Evolutionary conservation across 2,113 vertebrate species (phyloP), one percentile per base, ranked within the genome.

Genomic region (Connochaetes taurinus): DNA sequence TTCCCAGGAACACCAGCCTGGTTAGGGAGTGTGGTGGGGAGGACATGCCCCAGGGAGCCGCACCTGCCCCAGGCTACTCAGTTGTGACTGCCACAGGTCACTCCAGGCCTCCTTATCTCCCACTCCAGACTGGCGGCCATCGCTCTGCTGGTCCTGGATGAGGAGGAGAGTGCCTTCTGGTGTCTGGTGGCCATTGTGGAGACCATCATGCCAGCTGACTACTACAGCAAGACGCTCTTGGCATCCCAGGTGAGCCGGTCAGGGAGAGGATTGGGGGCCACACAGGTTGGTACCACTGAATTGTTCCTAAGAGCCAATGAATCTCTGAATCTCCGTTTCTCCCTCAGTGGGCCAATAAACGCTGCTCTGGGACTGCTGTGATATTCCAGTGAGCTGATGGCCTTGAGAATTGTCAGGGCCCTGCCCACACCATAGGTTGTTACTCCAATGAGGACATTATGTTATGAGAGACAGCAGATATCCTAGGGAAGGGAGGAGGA

Each of bases 131-230:
- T 99, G 98, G 99, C 99, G 0, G 99, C 99, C 96, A 97, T 99
- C 2, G 99, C 99, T 19, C 99, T 99, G 14, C 98, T 99, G 74
- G 98, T 99, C 36, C 98, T 99, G 40, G 99, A 99, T 96, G 99
- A 98, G 36, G 99, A 99, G 57, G 99, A 99, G 95, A 99, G 99
- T 2, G 99, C 99, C 60, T 99, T 99, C 98, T 99, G 99, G 99
- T 99, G 99, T 97, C 98, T 99, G 55, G 99, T 99, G 87, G 99
- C 99, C 11, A 99, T 99, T 25, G 99, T 99, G 93, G 99, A 99
- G 62, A 98, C 98, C 95, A 99, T 99, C 97, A 99, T 99, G 99
- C 99, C 99, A 0, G 98, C 98, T 7, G 99, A 99, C 91, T 99
- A 99, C 98, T 99, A 99, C 98, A 99, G 99, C 98, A 99, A 99